Evolutionary conservation across 2,797 vertebrate genomes (phyloP), one percentile per base, ranked within the genome.

Genomic region (Macropodus opercularis): DNA sequence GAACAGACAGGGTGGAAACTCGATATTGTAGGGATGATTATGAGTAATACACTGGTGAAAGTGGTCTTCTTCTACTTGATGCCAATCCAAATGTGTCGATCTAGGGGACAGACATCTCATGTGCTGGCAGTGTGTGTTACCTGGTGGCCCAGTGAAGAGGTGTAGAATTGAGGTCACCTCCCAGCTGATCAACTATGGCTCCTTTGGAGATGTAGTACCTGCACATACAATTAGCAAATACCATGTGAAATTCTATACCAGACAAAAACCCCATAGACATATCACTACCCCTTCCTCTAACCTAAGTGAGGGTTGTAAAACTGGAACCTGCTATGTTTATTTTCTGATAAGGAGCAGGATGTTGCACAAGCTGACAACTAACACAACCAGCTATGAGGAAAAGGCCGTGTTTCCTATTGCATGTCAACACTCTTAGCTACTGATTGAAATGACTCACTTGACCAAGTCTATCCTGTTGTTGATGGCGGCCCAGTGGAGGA

Each of bases 181-280:
- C 97, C 68, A 99, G 93, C 75, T 99, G 97, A 85, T 99, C 97
- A 81, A 99, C 97, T 12, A 98, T 92, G 83, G 95, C 95, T 85
- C 96, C 96, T 91, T 99, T 99, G 69, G 97, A 98, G 93, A 98
- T 99, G 90, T 98, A 99, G 86, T 95, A 98, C 82, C 97, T 99
- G 64, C 21, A 74, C 29, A 68, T 1, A 70, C 40, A 68, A 31
- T 66, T 39, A 66, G 22, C n/a, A 66, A 19, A 6, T 8, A 48
- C 8, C 5, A 51, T 7, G 12, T 57, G 10, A 46, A 48, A 56
- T 8, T 23, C 14, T 3, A 13, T 1, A 31, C 36, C n/a, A 34
- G 34, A 18, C 7, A 5, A 1, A 41, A 15, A n/a, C n/a, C 7
- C 9, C 3, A 23, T 3, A 55, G 44, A 21, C 15, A 4, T 34